Conservation (phyloP, 2,888 invertebrate genomes). For the Amitus sp. region DNA sequence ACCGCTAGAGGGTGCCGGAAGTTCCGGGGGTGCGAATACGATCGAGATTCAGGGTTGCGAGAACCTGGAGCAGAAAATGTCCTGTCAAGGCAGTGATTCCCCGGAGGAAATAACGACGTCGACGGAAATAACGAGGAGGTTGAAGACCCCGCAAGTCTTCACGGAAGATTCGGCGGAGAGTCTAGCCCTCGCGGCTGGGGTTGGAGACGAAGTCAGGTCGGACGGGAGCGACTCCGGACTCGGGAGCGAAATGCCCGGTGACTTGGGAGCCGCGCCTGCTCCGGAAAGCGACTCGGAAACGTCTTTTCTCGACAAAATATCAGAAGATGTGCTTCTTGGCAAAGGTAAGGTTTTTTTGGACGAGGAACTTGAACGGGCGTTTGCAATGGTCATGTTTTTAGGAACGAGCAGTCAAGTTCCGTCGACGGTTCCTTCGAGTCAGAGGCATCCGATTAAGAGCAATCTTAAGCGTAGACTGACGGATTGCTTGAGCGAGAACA, state of each 20-base stretch:
- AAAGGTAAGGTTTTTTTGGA: no score
- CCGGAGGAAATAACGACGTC: constrained; percentile 47
- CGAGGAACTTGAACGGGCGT: no score
- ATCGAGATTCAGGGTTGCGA: constrained; percentile 39
- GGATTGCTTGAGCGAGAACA: constrained; percentile 56
- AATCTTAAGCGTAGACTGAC: constrained; percentile 74
- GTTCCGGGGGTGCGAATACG: constrained; percentile 48
- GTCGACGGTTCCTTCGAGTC: constrained; percentile 46
- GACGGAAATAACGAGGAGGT: constrained; percentile 49
- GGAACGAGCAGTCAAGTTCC: constrained; percentile 38
- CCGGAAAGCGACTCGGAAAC: constrained; percentile 68
- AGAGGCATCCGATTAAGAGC: constrained; percentile 68
- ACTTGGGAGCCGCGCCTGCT: constrained; percentile 63
- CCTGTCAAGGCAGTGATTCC: constrained; percentile 48
- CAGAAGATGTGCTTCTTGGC: constrained; percentile 61
- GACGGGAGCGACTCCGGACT: constrained; percentile 88
- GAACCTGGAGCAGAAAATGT: constrained; percentile 40
- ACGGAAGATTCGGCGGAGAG: constrained; percentile 63
- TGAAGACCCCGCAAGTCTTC: constrained; percentile 57
- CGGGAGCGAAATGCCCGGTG: constrained; percentile 79
- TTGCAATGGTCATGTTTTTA: no score
- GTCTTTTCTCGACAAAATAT: constrained; percentile 67
- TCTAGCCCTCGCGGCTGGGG: constrained; percentile 53
- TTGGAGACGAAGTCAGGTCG: constrained; percentile 69
- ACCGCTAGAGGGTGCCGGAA: constrained; percentile 56